These are phyloP conservation scores for Anguilla marmorata DNA, from an alignment of 2,797 vertebrate genomes.

Conservation along the genomic window DNA sequence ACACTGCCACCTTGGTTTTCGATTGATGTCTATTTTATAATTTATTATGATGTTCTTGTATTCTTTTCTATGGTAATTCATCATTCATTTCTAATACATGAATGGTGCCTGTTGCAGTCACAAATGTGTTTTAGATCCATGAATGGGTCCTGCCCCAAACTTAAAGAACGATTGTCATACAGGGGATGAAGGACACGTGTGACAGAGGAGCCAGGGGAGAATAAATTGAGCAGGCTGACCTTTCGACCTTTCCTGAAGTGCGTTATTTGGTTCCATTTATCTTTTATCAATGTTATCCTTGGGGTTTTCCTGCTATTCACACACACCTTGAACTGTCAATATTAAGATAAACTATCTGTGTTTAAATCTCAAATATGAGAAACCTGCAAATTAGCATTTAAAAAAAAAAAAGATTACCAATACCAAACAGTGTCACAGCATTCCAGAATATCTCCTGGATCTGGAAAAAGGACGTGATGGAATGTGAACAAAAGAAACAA, in stretches of 20 bases:
- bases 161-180: not conserved
- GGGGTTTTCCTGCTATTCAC: slow-evolving; percentile 39
- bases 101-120: not conserved
- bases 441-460: slow-evolving; percentile 41
- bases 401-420: slow-evolving; percentile 39
- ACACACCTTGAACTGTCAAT: slow-evolving; percentile 45
- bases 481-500: slow-evolving; percentile 50
- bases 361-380: slow-evolving; percentile 56
- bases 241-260: slow-evolving; percentile 49
- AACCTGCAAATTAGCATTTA: slow-evolving; percentile 58
- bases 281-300: slow-evolving; percentile 44
- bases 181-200: not conserved
- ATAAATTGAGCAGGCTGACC: not conserved
- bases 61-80: not conserved
- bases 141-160: not conserved
- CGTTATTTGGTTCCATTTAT: slow-evolving; percentile 53
- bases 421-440: slow-evolving; percentile 35
- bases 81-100: not conserved
- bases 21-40: not conserved
- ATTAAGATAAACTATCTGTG: slow-evolving; percentile 51
- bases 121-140: not conserved
- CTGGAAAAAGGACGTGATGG: slow-evolving; percentile 42
- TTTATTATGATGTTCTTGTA: not conserved
- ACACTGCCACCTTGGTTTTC: not conserved
- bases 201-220: not conserved